These are phyloP conservation scores for Cassiopea xamachana DNA, from an alignment of 30 jellyfish, hydroid and myxozoan species.

Conservation along the genomic window DNA sequence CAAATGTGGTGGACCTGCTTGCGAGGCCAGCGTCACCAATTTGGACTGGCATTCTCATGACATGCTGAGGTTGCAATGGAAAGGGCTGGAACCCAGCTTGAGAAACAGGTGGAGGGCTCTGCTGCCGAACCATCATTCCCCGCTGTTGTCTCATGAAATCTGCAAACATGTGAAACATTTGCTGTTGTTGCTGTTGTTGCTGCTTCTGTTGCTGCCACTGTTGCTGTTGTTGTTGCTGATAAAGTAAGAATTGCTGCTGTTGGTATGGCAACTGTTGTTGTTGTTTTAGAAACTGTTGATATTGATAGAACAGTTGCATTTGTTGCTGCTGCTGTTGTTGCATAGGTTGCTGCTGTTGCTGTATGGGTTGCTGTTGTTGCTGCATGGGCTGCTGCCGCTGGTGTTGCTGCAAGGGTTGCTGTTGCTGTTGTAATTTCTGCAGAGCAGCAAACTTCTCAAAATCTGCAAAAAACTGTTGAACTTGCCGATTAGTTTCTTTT, in stretches of 20 bases:
- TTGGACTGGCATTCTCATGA: no score
- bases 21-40: background rate
- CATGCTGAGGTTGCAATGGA: no score
- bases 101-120: no score
- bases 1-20: background rate
- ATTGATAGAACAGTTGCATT: background rate
- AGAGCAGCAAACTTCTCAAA: background rate
- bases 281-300: constrained; percentile 16
- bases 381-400: constrained; percentile 1
- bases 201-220: constrained; percentile 27
- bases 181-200: constrained; percentile 2
- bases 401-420: background rate
- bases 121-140: no score
- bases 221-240: constrained; percentile 24
- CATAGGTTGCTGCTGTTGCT: background rate
- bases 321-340: constrained; percentile 11
- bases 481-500: background rate
- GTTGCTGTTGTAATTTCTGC: constrained; percentile 20
- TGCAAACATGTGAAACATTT: background rate
- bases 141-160: no score
- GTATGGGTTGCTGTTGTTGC: constrained; percentile 14
- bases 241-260: constrained; percentile 12
- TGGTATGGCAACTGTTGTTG: background rate
- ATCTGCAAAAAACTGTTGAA: background rate
- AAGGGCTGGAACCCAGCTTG: no score